Percentiles rank a stretch among this genome's conserved stretches.
These are phyloP conservation scores for Hemitrygon akajei DNA, from an alignment of 2,797 vertebrate species.

Conservation along the genomic window DNA sequence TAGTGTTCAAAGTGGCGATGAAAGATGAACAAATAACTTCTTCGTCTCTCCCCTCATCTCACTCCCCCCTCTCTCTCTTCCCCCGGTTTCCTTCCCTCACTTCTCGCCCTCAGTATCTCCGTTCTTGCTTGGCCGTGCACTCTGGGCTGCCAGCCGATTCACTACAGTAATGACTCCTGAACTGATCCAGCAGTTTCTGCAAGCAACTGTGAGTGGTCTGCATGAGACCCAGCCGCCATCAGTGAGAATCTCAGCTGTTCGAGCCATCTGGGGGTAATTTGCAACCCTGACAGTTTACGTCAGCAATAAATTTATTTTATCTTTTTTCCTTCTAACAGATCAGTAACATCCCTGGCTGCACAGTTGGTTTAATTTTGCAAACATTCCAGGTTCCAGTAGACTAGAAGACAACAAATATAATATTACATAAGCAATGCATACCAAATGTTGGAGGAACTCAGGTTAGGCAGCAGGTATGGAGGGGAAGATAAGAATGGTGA, in stretches of 20 bases:
- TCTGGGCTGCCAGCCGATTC: conserved; percentile 96
- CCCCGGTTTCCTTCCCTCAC: not conserved
- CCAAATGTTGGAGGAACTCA: too few relatives aligned
- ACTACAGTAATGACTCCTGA: conserved; percentile 95
- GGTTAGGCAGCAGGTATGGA: too few relatives aligned
- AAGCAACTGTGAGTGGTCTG: conserved; percentile 91
- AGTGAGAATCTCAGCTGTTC: conserved; percentile 87
- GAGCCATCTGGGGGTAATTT: conserved; percentile 95
- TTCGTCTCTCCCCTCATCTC: not conserved
- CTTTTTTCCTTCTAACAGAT: too few relatives aligned
- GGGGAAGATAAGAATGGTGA: too few relatives aligned
- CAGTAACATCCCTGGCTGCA: too few relatives aligned
- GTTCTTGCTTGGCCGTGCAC: conserved; percentile 87
- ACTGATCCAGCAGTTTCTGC: conserved; percentile 95
- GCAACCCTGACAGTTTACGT: not conserved
- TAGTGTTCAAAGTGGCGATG: not conserved
- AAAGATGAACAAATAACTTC: not conserved
- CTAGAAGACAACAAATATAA: too few relatives aligned
- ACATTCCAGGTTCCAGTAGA: too few relatives aligned
- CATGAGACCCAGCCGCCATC: conserved; percentile 90
- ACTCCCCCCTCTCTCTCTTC: not conserved
- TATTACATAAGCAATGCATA: too few relatives aligned
- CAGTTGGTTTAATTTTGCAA: too few relatives aligned
- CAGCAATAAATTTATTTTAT: too few relatives aligned
- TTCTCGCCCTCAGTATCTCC: conserved; percentile 68